Evolutionary conservation across 1,140 invertebrate genomes (phyloP).

Genomic region (Ceratina japonica): DNA sequence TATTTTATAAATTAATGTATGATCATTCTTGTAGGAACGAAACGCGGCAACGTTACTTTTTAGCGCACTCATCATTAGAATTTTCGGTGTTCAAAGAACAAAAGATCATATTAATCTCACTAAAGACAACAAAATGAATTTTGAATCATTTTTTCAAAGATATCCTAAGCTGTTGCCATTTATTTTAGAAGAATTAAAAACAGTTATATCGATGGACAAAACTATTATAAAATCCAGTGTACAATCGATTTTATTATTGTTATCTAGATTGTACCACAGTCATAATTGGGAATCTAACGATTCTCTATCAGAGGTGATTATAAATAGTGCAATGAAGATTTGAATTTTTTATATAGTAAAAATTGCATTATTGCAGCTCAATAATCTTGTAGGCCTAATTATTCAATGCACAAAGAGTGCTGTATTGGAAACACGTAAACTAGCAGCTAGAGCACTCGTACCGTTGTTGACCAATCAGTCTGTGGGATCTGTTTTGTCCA

Average conservation of each 20-base stretch:
- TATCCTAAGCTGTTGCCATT: slow-evolving; percentile 90
- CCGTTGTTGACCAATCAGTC: slow-evolving; percentile 80
- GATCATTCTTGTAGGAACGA: slow-evolving; percentile 82
- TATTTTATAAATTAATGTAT: not conserved
- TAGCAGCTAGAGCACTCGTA: slow-evolving; percentile 84
- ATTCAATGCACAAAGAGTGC: slow-evolving; percentile 80
- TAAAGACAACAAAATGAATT: slow-evolving; percentile 88
- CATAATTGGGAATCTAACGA: slow-evolving; percentile 83
- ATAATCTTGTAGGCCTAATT: slow-evolving; percentile 76
- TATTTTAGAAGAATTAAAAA: slow-evolving; percentile 84
- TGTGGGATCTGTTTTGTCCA: slow-evolving; percentile 60
- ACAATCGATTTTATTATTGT: slow-evolving; percentile 89
- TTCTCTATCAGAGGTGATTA: slow-evolving; percentile 82
- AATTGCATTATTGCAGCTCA: slow-evolving; percentile 66
- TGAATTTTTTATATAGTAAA: not conserved
- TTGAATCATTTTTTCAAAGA: slow-evolving; percentile 90
- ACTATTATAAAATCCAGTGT: slow-evolving; percentile 79
- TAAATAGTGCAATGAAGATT: not conserved
- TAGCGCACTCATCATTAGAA: slow-evolving; percentile 90
- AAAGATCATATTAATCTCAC: slow-evolving; percentile 86
- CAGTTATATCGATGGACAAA: slow-evolving; percentile 76
- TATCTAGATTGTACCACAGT: slow-evolving; percentile 89
- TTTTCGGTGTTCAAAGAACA: slow-evolving; percentile 93
- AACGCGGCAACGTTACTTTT: slow-evolving; percentile 94
- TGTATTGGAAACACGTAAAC: slow-evolving; percentile 83